Evolutionary conservation across 1,140 invertebrate species (phyloP), one percentile per base, ranked within the genome.

Genomic region (Zaprionus ghesquierei): DNA sequence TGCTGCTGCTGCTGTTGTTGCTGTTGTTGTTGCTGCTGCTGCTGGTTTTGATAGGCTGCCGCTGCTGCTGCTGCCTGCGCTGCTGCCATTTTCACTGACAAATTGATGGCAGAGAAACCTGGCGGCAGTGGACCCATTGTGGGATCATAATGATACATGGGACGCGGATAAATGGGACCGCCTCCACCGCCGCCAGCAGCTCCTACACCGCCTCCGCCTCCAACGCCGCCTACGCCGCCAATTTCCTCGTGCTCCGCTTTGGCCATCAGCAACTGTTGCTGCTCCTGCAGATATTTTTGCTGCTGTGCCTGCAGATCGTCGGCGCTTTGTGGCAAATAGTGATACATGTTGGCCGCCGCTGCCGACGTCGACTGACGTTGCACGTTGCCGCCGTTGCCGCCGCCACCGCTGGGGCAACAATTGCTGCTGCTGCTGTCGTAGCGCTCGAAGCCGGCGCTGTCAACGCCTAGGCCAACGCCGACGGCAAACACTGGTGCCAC

Each of bases 21-120:
- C 1, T 87, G 87, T 5, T 89, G 89, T 6, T 84, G 85, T 6
- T 87, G 84, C 10, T 90, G 87, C 2, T 86, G 85, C 18, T 90
- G 87, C 18, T 91, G 90, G 25, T 91, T 91, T 13, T 91, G 90
- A 70, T 91, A 91, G 49, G 90, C 90, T 6, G 90, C 90, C 5
- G 90, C 90, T 27, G 90, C 90, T n/a, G 90, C 90, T n/a, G 94
- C 93, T 50, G 95, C 95, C 90, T 96, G 95, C 49, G 95, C 95
- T 20, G 95, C 95, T 31, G 96, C 95, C 86, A 96, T 95, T 93
- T 97, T 98, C 69, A 97, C 97, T 79, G 96, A 95, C 77, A 97
- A 92, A 93, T 97, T 97, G 86, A 97, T 96, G 61, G 96, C 96
- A n/a, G 95, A 95, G 92, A 96, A 96, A 58, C 95, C 95, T 20